Evolutionary conservation across 2,113 vertebrate genomes (phyloP).

Genomic region (Pteronura brasiliensis): DNA sequence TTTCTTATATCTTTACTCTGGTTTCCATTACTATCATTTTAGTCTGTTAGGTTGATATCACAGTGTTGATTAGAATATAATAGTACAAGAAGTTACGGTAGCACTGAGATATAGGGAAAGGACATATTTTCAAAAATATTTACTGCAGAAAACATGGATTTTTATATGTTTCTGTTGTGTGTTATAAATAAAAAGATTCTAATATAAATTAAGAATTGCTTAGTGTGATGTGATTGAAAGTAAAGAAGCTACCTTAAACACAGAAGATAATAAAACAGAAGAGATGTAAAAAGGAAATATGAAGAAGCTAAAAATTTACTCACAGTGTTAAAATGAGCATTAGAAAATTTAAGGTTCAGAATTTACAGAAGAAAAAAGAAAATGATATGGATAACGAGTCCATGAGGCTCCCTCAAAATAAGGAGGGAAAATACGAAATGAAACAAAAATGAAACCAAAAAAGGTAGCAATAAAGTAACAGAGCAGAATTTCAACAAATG

Average conservation of each 20-base stretch:
- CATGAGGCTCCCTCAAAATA: neutral
- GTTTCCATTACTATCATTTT: neutral
- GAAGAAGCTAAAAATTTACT: neutral
- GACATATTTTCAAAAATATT: neutral
- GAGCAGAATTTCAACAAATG: neutral
- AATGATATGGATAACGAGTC: neutral
- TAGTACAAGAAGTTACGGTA: neutral
- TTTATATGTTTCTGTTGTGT: neutral
- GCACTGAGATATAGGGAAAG: neutral
- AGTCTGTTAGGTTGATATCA: neutral
- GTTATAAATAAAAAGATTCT: neutral
- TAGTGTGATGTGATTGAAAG: neutral
- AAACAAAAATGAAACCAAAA: neutral
- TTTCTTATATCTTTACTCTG: neutral
- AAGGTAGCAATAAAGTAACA: neutral
- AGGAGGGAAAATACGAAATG: neutral
- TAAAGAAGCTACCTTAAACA: neutral
- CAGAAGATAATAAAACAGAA: neutral
- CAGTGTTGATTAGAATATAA: neutral
- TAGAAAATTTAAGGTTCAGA: neutral
- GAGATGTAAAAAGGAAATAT: neutral
- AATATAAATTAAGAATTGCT: neutral
- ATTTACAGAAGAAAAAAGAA: neutral
- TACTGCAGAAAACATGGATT: neutral
- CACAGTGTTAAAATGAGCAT: neutral